Conservation (phyloP, 2,888 invertebrate species). For the Ypsolopha scabrella region DNA sequence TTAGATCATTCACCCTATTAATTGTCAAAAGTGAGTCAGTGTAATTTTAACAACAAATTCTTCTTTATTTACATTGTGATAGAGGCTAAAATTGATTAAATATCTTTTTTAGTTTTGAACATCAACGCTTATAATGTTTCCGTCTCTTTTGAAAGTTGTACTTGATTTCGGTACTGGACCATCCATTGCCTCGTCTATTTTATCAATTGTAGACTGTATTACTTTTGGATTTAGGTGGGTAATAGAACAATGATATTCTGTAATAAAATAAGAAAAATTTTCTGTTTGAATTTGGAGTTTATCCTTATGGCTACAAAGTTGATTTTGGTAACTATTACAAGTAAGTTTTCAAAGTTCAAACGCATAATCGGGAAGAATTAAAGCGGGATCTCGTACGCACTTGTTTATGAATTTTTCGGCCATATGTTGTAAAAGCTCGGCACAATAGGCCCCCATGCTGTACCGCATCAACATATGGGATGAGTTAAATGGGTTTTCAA, state of each 20-base stretch:
- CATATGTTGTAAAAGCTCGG: conserved; percentile 68
- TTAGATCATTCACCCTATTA: conserved; percentile 62
- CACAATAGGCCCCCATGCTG: conserved; percentile 60
- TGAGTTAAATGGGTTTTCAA: conserved; percentile 63
- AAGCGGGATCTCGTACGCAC: conserved; percentile 54
- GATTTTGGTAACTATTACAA: conserved; percentile 19
- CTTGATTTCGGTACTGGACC: conserved; percentile 28
- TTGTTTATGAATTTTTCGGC: conserved; percentile 63
- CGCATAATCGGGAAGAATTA: conserved; percentile 34
- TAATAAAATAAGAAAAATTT: conserved; percentile 9
- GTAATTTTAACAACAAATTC: conserved; percentile 10
- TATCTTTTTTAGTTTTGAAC: conserved; percentile 19
- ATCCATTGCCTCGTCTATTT: conserved; percentile 11
- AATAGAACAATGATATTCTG: conserved; percentile 11
- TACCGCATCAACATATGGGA: conserved; percentile 60
- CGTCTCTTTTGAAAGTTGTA: conserved; percentile 37
- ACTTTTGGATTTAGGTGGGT: conserved; percentile 9
- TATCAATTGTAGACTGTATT: conserved; percentile 18
- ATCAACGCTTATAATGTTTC: conserved; percentile 42
- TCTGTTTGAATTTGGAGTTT: conserved; percentile 11
- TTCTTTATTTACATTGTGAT: conserved; percentile 15
- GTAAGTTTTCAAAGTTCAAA: conserved; percentile 14
- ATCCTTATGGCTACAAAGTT: conserved; percentile 14
- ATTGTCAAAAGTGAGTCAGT: conserved; percentile 42
- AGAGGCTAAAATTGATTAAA: conserved; percentile 14